Conservation (phyloP, 2,113 vertebrate species). For the Turnix velox region DNA sequence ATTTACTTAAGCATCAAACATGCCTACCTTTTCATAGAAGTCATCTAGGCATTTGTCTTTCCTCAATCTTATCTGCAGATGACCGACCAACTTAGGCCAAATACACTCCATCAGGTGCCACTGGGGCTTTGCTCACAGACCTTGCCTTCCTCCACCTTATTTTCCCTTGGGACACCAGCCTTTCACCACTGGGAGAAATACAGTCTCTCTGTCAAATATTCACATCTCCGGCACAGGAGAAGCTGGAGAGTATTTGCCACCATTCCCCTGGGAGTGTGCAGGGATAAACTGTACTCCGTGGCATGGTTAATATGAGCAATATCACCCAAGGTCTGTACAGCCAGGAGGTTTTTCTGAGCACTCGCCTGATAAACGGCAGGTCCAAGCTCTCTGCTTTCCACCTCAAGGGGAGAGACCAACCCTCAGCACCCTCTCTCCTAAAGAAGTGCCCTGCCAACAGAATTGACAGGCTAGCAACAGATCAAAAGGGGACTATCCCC, state of each 20-base stretch:
- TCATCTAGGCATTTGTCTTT: not conserved
- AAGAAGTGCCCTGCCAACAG: not conserved
- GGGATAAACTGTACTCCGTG: not conserved
- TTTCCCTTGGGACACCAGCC: not conserved
- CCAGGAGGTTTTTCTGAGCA: not conserved
- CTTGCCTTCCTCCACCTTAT: not conserved
- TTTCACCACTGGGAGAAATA: rapidly evolving
- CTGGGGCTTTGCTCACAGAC: not conserved
- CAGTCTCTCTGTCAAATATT: not conserved
- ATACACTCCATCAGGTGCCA: rapidly evolving
- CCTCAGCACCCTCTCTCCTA: not conserved
- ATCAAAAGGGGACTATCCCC: conserved; percentile 30
- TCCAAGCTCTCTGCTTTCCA: not conserved
- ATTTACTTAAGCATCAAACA: not conserved
- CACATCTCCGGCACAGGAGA: rapidly evolving
- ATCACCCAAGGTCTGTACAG: not conserved
- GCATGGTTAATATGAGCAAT: not conserved
- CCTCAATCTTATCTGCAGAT: too few relatives aligned
- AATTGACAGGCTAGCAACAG: rapidly evolving
- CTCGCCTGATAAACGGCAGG: not conserved
- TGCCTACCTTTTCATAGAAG: not conserved
- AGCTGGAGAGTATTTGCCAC: not conserved
- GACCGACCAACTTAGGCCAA: not conserved
- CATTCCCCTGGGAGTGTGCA: rapidly evolving
- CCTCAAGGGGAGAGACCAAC: not conserved